Evolutionary conservation across 2,113 vertebrate species (phyloP).

Genomic region (Dipodomys merriami): DNA sequence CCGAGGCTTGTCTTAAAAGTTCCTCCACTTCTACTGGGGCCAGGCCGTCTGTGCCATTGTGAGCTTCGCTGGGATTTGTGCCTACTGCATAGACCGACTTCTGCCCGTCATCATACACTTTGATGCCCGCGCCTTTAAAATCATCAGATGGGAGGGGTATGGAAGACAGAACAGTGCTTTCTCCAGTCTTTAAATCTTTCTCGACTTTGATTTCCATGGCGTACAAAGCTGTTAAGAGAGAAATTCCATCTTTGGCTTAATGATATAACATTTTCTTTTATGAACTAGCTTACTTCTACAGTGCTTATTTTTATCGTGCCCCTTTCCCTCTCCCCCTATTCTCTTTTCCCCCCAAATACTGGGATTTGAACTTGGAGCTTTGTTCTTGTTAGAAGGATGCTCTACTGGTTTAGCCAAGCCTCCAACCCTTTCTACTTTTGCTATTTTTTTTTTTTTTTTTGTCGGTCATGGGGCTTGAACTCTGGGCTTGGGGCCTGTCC

Average conservation of each 20-base stretch:
- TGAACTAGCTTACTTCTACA: neutral
- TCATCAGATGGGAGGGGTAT: slow-evolving; percentile 90
- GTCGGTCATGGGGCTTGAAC: no score
- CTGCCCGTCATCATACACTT: slow-evolving; percentile 95
- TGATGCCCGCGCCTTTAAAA: slow-evolving; percentile 89
- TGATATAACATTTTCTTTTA: neutral
- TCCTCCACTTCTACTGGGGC: slow-evolving; percentile 93
- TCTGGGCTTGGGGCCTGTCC: no score
- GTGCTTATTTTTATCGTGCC: slow-evolving; percentile 2
- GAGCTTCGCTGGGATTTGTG: slow-evolving; percentile 74
- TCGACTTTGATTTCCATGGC: slow-evolving; percentile 97
- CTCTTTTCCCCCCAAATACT: no score
- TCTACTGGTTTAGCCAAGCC: no score
- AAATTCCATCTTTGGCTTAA: slow-evolving; percentile 17
- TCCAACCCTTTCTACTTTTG: no score
- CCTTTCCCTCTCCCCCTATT: no score
- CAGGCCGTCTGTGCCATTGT: slow-evolving; percentile 87
- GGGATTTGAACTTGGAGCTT: no score
- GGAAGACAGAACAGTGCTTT: slow-evolving; percentile 94
- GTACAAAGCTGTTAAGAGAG: slow-evolving; percentile 90
- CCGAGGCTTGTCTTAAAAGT: slow-evolving; percentile 92
- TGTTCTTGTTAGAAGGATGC: no score
- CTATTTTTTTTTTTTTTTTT: no score
- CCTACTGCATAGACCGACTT: slow-evolving; percentile 93
- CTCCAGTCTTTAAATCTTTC: slow-evolving; percentile 93